phyloP scores from a whole-genome alignment of 37 sponge, comb jelly and placozoan genomes.

The Mnemiopsis leidyi region DNA sequence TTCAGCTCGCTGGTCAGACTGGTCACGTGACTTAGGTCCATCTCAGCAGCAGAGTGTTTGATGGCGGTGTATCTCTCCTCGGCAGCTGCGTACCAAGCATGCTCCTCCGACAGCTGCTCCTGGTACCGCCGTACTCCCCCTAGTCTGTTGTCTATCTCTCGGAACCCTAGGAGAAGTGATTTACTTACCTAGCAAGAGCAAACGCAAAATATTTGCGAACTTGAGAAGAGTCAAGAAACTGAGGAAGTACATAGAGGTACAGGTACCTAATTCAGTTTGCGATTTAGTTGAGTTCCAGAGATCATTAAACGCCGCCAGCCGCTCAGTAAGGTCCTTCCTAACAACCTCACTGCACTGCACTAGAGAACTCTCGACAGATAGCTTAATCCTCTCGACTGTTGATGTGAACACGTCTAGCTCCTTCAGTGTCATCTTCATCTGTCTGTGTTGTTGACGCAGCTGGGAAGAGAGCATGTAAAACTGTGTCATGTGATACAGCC shows the following conservation, averaged over 20 bases:
- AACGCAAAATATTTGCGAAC: too few species aligned
- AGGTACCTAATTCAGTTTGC: neutral
- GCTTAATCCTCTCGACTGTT: neutral
- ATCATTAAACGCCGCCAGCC: neutral
- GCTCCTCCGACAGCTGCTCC: constrained; percentile 53
- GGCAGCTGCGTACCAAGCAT: constrained; percentile 45
- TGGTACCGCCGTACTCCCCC: constrained; percentile 56
- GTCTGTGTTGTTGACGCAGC: constrained; percentile 57
- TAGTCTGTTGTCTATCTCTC: constrained; percentile 49
- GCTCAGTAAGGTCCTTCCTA: constrained; percentile 24
- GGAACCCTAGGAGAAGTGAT: constrained; percentile 35
- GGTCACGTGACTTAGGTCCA: constrained; percentile 49
- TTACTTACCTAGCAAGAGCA: too few species aligned
- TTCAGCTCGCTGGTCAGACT: neutral
- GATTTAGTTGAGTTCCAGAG: constrained; percentile 34
- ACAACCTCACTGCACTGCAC: constrained; percentile 36
- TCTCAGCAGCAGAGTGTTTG: neutral
- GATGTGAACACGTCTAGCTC: constrained; percentile 33
- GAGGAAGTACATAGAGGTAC: too few species aligned
- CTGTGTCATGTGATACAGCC: neutral
- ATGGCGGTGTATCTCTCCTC: constrained; percentile 33
- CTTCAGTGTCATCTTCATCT: constrained; percentile 46
- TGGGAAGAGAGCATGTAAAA: neutral
- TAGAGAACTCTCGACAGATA: constrained; percentile 17
- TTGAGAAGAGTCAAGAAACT: too few species aligned